These are phyloP conservation scores for Cephus spinipes DNA, from an alignment of 2,888 invertebrate genomes.

Conservation along the genomic window DNA sequence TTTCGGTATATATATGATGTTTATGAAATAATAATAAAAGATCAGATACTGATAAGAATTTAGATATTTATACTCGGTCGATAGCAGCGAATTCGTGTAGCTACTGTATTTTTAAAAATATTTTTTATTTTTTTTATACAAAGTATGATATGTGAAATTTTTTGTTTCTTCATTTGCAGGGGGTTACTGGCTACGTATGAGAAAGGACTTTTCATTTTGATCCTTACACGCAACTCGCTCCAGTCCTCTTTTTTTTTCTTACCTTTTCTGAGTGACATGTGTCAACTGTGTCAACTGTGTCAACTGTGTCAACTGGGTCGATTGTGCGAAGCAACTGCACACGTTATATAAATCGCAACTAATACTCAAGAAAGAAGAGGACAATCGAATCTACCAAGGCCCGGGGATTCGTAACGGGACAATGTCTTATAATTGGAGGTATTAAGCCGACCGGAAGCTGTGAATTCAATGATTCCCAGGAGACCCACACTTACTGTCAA, in stretches of 20 bases:
- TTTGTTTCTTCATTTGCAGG: too few relatives aligned
- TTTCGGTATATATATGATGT: not conserved
- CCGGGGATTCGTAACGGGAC: slow-evolving; percentile 27
- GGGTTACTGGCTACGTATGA: not conserved
- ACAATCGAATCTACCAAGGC: not conserved
- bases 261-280: slow-evolving; percentile 44
- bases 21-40: not conserved
- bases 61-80: not conserved
- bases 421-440: slow-evolving; percentile 44
- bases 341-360: slow-evolving; percentile 30
- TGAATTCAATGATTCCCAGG: slow-evolving; percentile 41
- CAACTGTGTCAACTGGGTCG: slow-evolving; percentile 22
- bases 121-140: not conserved
- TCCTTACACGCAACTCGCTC: not conserved
- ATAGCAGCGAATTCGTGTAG: not conserved
- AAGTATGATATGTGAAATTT: too few relatives aligned
- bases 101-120: not conserved
- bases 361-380: slow-evolving; percentile 30
- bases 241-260: not conserved
- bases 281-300: slow-evolving; percentile 44
- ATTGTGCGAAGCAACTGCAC: slow-evolving; percentile 3
- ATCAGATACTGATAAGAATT: not conserved
- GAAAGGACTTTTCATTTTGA: not conserved
- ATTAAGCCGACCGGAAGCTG: slow-evolving; percentile 32
- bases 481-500: not conserved